These are phyloP conservation scores for Solen grandis DNA, from an alignment of 1,140 invertebrate genomes.

Conservation along the genomic window DNA sequence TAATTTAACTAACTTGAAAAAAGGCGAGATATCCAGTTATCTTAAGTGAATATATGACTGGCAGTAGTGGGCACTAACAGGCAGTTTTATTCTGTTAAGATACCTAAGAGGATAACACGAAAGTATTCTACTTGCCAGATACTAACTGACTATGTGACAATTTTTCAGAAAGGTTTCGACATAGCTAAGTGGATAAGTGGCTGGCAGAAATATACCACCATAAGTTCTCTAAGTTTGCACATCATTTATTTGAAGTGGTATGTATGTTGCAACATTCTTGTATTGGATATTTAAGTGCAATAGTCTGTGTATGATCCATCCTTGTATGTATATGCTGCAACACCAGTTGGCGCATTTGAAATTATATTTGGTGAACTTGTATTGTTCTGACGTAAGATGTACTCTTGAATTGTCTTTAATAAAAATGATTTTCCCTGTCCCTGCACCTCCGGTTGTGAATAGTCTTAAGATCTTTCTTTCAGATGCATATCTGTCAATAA, in stretches of 20 bases:
- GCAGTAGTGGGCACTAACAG: too few species aligned
- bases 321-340: background rate
- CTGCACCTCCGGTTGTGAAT: slow-evolving; percentile 1
- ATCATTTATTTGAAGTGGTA: background rate
- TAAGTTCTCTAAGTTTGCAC: background rate
- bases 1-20: too few species aligned
- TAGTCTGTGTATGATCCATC: background rate
- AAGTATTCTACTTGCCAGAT: too few species aligned
- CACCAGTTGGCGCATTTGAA: background rate
- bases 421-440: background rate
- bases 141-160: too few species aligned
- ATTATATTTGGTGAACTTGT: background rate
- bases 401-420: background rate
- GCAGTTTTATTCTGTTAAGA: too few species aligned
- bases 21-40: too few species aligned
- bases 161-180: too few species aligned
- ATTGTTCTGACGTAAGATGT: background rate
- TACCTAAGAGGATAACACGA: too few species aligned
- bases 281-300: background rate
- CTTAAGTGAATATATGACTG: too few species aligned
- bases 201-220: too few species aligned
- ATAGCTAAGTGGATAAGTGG: too few species aligned
- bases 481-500: too few species aligned
- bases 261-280: background rate
- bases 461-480: background rate